Evolutionary conservation across 2,797 vertebrate species (phyloP), one percentile per base, ranked within the genome.

Genomic region (Silurus lanzhouensis): DNA sequence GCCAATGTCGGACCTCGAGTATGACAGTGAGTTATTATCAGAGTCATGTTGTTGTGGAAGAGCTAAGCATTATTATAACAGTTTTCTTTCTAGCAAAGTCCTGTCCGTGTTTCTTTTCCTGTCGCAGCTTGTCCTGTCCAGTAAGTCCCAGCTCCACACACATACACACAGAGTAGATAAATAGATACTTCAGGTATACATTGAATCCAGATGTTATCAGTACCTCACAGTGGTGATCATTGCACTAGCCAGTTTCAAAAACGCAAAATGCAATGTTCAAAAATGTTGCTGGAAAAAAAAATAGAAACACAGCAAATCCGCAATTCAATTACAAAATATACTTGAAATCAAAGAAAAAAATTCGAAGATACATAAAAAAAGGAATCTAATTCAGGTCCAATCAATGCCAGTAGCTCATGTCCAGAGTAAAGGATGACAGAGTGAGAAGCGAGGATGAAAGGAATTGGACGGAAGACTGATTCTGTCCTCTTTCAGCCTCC

Each of bases 321-420:
- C 22, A n/a, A 72, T 60, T 77, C 2, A 38, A 38, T 75, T 52
- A 76, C 38, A 84, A 25, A 83, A 48, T 64, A 55, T 38, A 83
- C 60, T 31, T 22, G 87, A 71, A 44, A 82, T 72, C 44, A 44
- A 77, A 82, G 12, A 81, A 77, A 84, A 13, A 0, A 46, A 10
- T 48, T 78, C n/a, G 8, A 64, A 25, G 44, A 80, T 48, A 52
- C 19, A 82, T 19, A 44, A 20, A 81, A 38, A 84, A 74, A 64
- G 7, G 46, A 87, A 81, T 84, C n/a, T 76, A 68, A 75, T 82
- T 87, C 70, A 84, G 89, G 90, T 90, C 79, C 48, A 72, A 87
- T 85, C 90, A 87, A 80, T 92, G 91, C 92, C 91, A 89, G 92
- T 90, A 90, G 91, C 85, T 86, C 64, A 90, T 91, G 88, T 92